Evolutionary conservation across 2,797 vertebrate genomes (phyloP), one percentile per base, ranked within the genome.

Genomic region (Tiaroga cobitis): DNA sequence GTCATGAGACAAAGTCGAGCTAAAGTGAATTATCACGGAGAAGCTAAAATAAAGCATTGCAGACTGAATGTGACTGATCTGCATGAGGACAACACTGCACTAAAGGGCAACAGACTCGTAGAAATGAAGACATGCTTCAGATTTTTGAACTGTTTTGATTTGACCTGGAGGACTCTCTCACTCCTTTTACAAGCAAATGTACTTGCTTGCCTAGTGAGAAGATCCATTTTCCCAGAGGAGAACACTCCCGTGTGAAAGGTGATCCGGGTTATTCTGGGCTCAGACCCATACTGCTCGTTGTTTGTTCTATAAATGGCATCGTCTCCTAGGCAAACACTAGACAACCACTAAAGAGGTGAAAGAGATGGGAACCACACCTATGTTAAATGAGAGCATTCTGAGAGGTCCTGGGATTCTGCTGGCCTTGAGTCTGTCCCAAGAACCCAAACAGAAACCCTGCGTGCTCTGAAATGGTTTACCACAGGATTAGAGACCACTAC

Each of bases 291-390:
- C 59, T 26, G 61, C 9, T 19, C 49, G 73, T 82, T 81, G 81
- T 84, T 90, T 88, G 65, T 72, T 90, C 81, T 89, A 85, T 86
- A 78, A 88, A 87, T 81, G 78, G 72, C 74, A 69, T 81, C 16
- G 63, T 89, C 80, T 85, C 75, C 68, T 37, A 76, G 86, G 67
- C 19, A 80, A 73, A 67, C 26, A 43, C 39, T 81, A 56, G 56
- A 87, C 61, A 29, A 65, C 76, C 75, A 86, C 80, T 76, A 82
- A 80, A 49, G 51, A 69, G 8, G 32, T 70, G 73, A 83, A 43
- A 59, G 59, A 59, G 68, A 51, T 41, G 80, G 46, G 79, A 83
- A 86, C 89, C 88, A 90, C 89, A 85, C 86, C 88, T 85, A 77
- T 49, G 26, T 32, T 72, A 67, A 81, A 87, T 41, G 63, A 82